Percentiles rank a stretch among this genome's conserved stretches.
Conservation (phyloP, 2,888 invertebrate species). For the Mellilla xanthometata region DNA sequence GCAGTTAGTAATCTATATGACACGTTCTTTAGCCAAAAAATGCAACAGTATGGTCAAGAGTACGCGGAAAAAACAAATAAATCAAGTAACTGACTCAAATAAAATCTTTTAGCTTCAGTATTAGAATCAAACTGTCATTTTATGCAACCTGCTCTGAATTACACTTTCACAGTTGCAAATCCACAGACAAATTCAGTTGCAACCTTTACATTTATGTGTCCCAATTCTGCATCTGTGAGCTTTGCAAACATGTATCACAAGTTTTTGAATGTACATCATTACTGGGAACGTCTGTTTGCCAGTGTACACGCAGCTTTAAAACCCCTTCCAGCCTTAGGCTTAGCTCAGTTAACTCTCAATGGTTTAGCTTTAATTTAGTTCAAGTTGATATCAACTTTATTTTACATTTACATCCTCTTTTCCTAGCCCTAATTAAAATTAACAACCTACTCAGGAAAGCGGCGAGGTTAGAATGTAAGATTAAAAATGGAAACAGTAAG, state of each 20-base stretch:
- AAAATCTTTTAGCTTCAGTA: too few relatives aligned
- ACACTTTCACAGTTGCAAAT: background rate
- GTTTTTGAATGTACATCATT: slow-evolving; percentile 26
- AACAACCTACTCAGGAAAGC: slow-evolving; percentile 21
- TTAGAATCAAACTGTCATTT: background rate
- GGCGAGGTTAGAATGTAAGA: slow-evolving; percentile 15
- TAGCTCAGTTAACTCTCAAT: slow-evolving; percentile 55
- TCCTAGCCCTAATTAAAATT: slow-evolving; percentile 34
- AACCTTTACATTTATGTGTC: slow-evolving; percentile 7
- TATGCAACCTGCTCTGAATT: background rate
- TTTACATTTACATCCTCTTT: slow-evolving; percentile 50
- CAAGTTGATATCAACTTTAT: slow-evolving; percentile 53
- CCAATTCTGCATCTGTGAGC: slow-evolving; percentile 13
- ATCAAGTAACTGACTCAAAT: too few relatives aligned
- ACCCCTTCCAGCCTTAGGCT: slow-evolving; percentile 45
- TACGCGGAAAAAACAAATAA: too few relatives aligned
- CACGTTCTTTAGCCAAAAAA: too few relatives aligned
- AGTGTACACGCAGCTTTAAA: slow-evolving; percentile 25
- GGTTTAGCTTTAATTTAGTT: slow-evolving; percentile 60
- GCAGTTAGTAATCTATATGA: too few relatives aligned
- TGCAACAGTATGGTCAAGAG: too few relatives aligned
- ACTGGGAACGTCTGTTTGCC: slow-evolving; percentile 14
- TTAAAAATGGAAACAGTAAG: slow-evolving; percentile 9
- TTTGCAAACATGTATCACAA: slow-evolving; percentile 14
- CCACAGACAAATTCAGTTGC: slow-evolving; percentile 9